Base-by-base conservation (phyloP, 2,888 invertebrate genomes). In the Philereme transversata region DNA sequence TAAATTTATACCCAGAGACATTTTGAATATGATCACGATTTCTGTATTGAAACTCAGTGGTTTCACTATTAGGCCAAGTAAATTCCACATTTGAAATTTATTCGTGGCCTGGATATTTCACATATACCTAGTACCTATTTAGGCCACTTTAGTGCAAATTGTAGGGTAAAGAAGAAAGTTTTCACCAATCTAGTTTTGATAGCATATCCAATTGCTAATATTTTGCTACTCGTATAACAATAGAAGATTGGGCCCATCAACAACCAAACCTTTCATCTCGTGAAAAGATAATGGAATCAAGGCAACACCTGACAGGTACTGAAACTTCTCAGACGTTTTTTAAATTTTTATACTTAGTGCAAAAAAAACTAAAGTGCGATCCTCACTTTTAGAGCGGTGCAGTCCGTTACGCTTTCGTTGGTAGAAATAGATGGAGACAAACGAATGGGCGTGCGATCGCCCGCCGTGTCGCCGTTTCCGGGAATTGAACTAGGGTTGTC, bases 331-430 rank as follows among this genome's bases (percentile, higher is more conserved):
- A 2, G 22, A 22, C 22, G 3, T 22, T 22, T 22, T 22, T 22
- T 2, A 22, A 22, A 22, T 22, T 22, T 22, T 22, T 22, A 22
- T 22, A 22, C 22, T 22, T 5, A 45, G 33, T 62, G 57, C 47
- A 57, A 57, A 73, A 73, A n/a, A 72, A 70, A 64, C 46, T 52
- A 53, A 10, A 57, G 35, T 46, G 44, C 10, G 10, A 51, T 62
- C 41, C 50, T 54, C 33, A 45, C 46, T 52, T 50, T 58, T 49
- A 54, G 52, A 62, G 65, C 60, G 65, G 66, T 67, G 73, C 78
- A 74, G 78, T 79, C 77, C 79, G 90, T 91, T 88, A 83, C 89
- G 89, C 88, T 90, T 90, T 89, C 87, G 75, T 82, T 77, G 77
- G 82, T 84, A 87, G 78, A 87, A 89, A 90, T 88, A 89, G 86